Percentiles rank a stretch among this genome's conserved stretches.
phyloP scores from a whole-genome alignment of 2,888 invertebrate genomes.

The Protophormia terraenovae region DNA sequence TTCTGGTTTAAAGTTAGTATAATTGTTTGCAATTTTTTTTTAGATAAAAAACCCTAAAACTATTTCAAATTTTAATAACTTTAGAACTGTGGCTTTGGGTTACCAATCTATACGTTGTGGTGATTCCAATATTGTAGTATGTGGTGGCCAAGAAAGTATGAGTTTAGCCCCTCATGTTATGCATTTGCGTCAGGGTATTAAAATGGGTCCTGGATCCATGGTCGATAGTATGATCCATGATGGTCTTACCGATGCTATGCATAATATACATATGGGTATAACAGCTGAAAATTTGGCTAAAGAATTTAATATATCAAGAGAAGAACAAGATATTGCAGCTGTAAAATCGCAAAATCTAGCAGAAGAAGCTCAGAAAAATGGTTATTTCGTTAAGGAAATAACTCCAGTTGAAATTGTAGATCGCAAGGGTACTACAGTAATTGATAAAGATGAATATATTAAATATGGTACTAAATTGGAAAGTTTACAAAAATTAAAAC shows the following conservation, averaged over 20 bases:
- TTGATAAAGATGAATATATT: slow-evolving; percentile 87
- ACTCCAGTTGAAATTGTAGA: slow-evolving; percentile 84
- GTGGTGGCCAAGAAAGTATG: slow-evolving; percentile 93
- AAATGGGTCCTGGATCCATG: slow-evolving; percentile 85
- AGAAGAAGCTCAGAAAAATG: slow-evolving; percentile 84
- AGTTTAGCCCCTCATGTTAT: slow-evolving; percentile 87
- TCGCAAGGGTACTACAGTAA: slow-evolving; percentile 81
- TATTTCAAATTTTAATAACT: slow-evolving; percentile 31
- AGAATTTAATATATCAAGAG: slow-evolving; percentile 84
- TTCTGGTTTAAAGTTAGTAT: slow-evolving; percentile 88
- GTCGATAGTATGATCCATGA: slow-evolving; percentile 86
- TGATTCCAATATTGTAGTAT: slow-evolving; percentile 86
- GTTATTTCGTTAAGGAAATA: slow-evolving; percentile 88
- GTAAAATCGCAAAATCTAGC: slow-evolving; percentile 86
- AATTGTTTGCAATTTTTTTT: background rate
- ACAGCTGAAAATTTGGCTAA: slow-evolving; percentile 91
- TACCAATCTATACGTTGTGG: slow-evolving; percentile 86
- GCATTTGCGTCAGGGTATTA: slow-evolving; percentile 84
- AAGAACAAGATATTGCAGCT: slow-evolving; percentile 88
- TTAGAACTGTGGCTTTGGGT: slow-evolving; percentile 85
- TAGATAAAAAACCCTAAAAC: background rate
- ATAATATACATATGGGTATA: slow-evolving; percentile 89
- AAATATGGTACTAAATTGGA: slow-evolving; percentile 84
- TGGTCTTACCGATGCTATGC: slow-evolving; percentile 89
- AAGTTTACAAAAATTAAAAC: slow-evolving; percentile 84